Conservation (phyloP, 2,113 vertebrate genomes). For the Mormoops blainvillei region DNA sequence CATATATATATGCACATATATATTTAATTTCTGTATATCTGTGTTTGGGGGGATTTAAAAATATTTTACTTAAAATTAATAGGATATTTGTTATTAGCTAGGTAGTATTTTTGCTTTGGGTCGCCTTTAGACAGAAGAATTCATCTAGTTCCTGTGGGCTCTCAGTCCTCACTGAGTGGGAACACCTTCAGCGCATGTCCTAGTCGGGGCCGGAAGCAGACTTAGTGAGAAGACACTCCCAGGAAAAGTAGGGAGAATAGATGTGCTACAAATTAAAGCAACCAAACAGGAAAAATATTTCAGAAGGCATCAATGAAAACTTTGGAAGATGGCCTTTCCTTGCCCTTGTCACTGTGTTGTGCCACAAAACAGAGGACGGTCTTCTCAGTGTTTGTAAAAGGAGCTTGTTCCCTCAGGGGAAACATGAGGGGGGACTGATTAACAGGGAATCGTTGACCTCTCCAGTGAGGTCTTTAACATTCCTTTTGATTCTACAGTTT, state of each 20-base stretch:
- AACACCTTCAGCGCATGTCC: background rate
- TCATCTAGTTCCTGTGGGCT: background rate
- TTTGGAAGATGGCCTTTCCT: background rate
- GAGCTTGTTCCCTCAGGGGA: background rate
- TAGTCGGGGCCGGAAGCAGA: background rate
- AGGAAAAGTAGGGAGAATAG: background rate
- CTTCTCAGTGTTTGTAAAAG: background rate
- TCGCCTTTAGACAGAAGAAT: background rate
- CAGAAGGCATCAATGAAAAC: background rate
- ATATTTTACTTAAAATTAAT: background rate
- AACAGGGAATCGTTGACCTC: background rate
- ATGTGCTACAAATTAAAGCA: background rate
- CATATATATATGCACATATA: background rate
- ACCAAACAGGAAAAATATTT: background rate
- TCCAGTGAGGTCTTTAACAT: background rate
- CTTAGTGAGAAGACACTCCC: background rate
- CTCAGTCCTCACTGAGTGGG: background rate
- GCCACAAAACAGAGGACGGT: background rate
- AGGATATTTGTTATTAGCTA: background rate
- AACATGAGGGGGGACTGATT: background rate
- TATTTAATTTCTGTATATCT: background rate
- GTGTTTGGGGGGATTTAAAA: background rate
- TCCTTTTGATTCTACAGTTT: slow-evolving; percentile 2
- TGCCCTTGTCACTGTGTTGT: background rate
- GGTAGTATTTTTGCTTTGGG: background rate